These are phyloP conservation scores for Schizopygopsis pylzovi DNA, from an alignment of 2,797 vertebrate genomes.

Conservation along the genomic window DNA sequence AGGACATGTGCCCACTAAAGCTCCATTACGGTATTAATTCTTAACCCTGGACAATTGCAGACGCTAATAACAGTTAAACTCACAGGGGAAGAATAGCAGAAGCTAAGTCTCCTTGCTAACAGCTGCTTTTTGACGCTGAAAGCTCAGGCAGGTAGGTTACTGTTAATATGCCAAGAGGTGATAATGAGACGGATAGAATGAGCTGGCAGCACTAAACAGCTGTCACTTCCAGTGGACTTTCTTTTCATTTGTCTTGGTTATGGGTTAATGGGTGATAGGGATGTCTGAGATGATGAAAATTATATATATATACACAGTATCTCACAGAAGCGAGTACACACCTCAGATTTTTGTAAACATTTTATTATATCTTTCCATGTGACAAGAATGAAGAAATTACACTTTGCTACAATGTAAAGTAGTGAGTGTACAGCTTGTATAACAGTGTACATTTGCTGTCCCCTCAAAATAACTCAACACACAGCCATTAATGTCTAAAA, in stretches of 20 bases:
- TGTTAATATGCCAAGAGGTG: constrained; percentile 35
- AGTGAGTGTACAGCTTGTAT: no score
- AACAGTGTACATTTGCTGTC: no score
- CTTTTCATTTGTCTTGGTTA: not conserved
- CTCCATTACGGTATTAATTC: constrained; percentile 44
- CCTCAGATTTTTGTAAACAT: no score
- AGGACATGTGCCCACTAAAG: constrained; percentile 47
- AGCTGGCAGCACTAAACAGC: constrained; percentile 12
- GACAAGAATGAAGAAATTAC: no score
- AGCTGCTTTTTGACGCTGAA: constrained; percentile 10
- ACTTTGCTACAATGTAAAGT: no score
- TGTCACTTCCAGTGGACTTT: constrained; percentile 17
- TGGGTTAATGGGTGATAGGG: not conserved
- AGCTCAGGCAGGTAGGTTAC: not conserved
- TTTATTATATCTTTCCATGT: no score
- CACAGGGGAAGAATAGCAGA: constrained; percentile 17
- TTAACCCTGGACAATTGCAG: constrained; percentile 32
- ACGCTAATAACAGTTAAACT: constrained; percentile 40
- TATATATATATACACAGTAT: no score
- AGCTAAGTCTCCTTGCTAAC: constrained; percentile 9
- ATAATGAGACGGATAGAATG: constrained; percentile 29
- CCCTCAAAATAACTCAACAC: no score
- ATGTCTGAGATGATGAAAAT: not conserved
- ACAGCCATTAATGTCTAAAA: no score
- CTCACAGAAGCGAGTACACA: no score